Conservation (phyloP, 2,888 invertebrate genomes). For the Cyaniris semiargus region DNA sequence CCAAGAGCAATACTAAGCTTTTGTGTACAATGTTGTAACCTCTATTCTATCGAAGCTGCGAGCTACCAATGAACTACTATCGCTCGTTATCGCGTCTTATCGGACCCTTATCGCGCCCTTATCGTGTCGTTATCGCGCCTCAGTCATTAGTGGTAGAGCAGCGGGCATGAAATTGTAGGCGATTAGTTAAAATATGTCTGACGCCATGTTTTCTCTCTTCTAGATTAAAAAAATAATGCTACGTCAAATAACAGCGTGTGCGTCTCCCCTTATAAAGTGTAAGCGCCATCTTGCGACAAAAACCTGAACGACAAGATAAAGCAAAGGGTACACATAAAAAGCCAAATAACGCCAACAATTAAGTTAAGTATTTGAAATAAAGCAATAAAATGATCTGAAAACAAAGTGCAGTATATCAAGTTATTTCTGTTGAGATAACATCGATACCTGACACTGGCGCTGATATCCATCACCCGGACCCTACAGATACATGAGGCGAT, state of each 20-base stretch:
- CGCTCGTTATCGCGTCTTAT: constrained; percentile 46
- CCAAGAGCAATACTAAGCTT: not conserved
- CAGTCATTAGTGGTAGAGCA: constrained; percentile 54
- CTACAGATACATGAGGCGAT: constrained; percentile 18
- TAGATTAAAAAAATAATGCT: not conserved
- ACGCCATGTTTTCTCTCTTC: constrained; percentile 9
- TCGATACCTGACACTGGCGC: constrained; percentile 1
- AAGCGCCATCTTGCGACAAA: not conserved
- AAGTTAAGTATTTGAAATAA: constrained; percentile 5
- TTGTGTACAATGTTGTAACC: constrained; percentile 14
- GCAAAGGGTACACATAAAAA: not conserved
- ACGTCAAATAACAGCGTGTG: not conserved
- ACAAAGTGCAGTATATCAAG: constrained; percentile 19
- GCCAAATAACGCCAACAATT: not conserved
- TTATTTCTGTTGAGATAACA: constrained; percentile 10
- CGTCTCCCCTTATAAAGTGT: not conserved
- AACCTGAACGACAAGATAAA: not conserved
- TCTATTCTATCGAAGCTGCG: constrained; percentile 31
- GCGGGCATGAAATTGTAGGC: constrained; percentile 49
- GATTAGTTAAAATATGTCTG: constrained; percentile 30
- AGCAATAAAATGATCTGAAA: constrained; percentile 11
- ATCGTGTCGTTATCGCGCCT: constrained; percentile 47
- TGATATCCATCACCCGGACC: constrained; percentile 8
- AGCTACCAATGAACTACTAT: constrained; percentile 35
- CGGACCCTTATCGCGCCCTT: constrained; percentile 47